phyloP scores from a whole-genome alignment of 2,797 vertebrate genomes.

The Sebastes baramenuke region DNA sequence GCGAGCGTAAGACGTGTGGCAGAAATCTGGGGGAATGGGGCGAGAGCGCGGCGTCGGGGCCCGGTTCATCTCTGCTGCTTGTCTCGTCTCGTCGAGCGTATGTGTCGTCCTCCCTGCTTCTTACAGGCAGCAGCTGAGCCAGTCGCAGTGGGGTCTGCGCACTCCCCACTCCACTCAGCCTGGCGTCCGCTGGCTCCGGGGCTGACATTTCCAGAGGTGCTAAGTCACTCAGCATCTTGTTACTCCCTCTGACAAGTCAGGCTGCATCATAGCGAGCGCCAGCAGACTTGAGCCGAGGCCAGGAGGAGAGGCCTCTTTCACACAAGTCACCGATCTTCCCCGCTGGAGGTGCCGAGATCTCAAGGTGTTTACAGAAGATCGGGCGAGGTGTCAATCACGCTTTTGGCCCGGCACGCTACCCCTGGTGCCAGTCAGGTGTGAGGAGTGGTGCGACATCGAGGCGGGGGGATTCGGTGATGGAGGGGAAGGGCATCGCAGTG shows the following conservation, averaged over 20 bases:
- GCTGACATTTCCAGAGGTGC: slow-evolving; percentile 86
- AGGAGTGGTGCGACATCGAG: slow-evolving; percentile 54
- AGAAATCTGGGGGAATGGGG: slow-evolving; percentile 45
- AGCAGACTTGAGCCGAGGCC: slow-evolving; percentile 64
- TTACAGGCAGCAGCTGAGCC: slow-evolving; percentile 74
- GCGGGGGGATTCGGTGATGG: slow-evolving; percentile 58
- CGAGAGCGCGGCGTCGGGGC: slow-evolving; percentile 8
- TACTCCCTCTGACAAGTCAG: slow-evolving; percentile 79
- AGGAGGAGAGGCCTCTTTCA: slow-evolving; percentile 68
- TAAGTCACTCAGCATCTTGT: slow-evolving; percentile 85
- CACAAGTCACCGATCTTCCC: slow-evolving; percentile 73
- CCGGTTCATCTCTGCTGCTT: slow-evolving; percentile 46
- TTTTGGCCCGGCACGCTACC: slow-evolving; percentile 51
- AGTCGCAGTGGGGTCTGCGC: slow-evolving; percentile 51
- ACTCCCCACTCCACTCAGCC: slow-evolving; percentile 61
- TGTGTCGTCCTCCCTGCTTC: slow-evolving; percentile 40
- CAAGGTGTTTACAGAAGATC: slow-evolving; percentile 82
- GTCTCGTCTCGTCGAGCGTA: slow-evolving; percentile 49
- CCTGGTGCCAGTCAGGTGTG: slow-evolving; percentile 78
- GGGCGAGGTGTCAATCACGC: slow-evolving; percentile 74
- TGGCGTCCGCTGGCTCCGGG: slow-evolving; percentile 69
- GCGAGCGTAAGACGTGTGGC: slow-evolving; percentile 52
- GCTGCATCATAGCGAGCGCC: slow-evolving; percentile 64
- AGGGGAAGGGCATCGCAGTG: slow-evolving; percentile 75
- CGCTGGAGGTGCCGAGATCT: slow-evolving; percentile 76